Evolutionary conservation across 1,140 invertebrate genomes (phyloP).

Genomic region (Dolichoris vasculosae): DNA sequence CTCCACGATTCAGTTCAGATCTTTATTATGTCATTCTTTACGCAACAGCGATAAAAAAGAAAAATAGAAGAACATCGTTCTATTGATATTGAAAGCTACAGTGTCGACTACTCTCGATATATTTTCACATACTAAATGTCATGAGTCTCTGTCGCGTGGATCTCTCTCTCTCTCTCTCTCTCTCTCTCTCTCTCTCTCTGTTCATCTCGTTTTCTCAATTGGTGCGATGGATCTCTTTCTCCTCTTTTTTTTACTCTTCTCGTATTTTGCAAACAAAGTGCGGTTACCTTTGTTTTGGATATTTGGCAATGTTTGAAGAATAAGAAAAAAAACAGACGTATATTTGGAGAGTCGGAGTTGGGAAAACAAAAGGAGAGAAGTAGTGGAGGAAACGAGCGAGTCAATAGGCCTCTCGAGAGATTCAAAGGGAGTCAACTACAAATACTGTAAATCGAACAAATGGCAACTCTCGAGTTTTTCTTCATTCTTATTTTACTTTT

Average conservation of each 20-base stretch:
- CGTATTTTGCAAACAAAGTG: background rate
- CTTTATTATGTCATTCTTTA: background rate
- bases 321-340: background rate
- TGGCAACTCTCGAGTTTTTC: slow-evolving; percentile 1
- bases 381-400: background rate
- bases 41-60: background rate
- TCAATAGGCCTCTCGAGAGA: slow-evolving; percentile 49
- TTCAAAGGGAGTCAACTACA: slow-evolving; percentile 31
- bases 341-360: background rate
- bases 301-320: background rate
- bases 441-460: slow-evolving; percentile 48
- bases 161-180: slow-evolving; percentile 32
- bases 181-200: slow-evolving; percentile 7
- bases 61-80: background rate
- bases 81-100: slow-evolving; percentile 36
- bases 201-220: slow-evolving; percentile 50
- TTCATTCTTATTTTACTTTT: background rate
- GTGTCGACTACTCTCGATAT: background rate
- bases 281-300: slow-evolving; percentile 5
- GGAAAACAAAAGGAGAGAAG: slow-evolving; percentile 1
- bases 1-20: background rate
- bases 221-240: background rate
- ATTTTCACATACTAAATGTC: slow-evolving; percentile 32
- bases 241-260: background rate
- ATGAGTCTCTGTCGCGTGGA: background rate